Percentiles rank a stretch among this genome's conserved stretches.
Evolutionary conservation across 1,140 invertebrate species (phyloP).

Genomic region (Frieseomelitta varia): DNA sequence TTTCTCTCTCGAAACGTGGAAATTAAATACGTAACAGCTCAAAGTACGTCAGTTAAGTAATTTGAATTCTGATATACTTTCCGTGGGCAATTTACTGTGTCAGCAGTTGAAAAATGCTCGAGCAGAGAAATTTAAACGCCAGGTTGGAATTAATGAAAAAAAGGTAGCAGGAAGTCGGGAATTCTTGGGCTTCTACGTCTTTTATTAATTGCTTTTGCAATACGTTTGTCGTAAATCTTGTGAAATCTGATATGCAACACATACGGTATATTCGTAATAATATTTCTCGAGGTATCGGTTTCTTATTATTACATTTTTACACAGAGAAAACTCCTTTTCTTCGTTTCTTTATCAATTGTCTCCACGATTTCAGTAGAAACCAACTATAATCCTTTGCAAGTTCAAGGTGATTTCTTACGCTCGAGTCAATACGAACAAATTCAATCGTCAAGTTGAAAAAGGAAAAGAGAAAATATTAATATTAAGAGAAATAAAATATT

Average conservation of each 20-base stretch:
- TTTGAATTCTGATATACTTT: background rate
- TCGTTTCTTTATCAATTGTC: background rate
- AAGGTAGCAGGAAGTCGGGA: background rate
- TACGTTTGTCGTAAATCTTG: background rate
- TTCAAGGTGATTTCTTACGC: background rate
- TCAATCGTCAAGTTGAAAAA: background rate
- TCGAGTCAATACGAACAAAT: background rate
- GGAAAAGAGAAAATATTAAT: too few relatives aligned
- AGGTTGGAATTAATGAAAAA: background rate
- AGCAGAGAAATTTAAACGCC: background rate
- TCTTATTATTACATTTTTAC: too few relatives aligned
- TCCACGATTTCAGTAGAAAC: too few relatives aligned
- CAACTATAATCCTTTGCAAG: background rate
- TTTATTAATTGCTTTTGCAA: background rate
- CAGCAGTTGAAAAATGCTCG: background rate
- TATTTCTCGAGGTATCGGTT: background rate
- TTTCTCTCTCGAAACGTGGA: background rate
- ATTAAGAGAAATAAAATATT: too few relatives aligned
- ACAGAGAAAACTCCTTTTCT: background rate
- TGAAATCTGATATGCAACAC: background rate
- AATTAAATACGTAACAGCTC: background rate
- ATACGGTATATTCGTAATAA: background rate
- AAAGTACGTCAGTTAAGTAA: background rate
- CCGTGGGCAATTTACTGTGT: background rate
- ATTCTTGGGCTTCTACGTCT: background rate